Percentiles rank a stretch among this genome's conserved stretches.
phyloP scores from a whole-genome alignment of 1,140 invertebrate genomes.

The Drosophila novamexicana region DNA sequence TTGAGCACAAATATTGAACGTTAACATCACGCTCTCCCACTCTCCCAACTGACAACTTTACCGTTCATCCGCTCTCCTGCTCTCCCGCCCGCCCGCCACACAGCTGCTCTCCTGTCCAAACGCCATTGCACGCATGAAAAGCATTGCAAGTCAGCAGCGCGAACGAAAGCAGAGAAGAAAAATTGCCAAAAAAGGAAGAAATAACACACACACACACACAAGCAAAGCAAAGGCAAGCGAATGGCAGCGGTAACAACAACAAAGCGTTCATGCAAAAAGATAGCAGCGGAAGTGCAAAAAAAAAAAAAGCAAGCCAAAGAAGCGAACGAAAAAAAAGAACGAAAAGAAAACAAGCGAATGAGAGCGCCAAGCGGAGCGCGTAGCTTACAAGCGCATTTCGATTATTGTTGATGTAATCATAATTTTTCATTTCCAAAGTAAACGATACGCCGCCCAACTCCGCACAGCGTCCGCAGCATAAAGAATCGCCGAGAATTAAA shows the following conservation, averaged over 20 bases:
- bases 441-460: slow-evolving; percentile 54
- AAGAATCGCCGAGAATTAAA: slow-evolving; percentile 78
- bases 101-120: slow-evolving; percentile 1
- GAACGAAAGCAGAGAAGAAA: slow-evolving; percentile 67
- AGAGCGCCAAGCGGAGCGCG: slow-evolving; percentile 31
- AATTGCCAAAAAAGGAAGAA: slow-evolving; percentile 66
- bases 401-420: slow-evolving; percentile 83
- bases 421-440: slow-evolving; percentile 83
- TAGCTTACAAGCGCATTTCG: slow-evolving; percentile 81
- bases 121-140: slow-evolving; percentile 69
- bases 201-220: slow-evolving; percentile 9
- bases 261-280: slow-evolving; percentile 52
- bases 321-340: neutral
- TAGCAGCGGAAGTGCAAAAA: slow-evolving; percentile 47
- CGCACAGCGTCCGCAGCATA: slow-evolving; percentile 39
- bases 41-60: neutral
- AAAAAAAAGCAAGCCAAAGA: neutral
- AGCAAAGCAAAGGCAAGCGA: slow-evolving; percentile 15
- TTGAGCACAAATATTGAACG: slow-evolving; percentile 80
- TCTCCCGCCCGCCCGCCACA: neutral
- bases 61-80: neutral
- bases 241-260: slow-evolving; percentile 38
- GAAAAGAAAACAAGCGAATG: slow-evolving; percentile 15
- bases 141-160: slow-evolving; percentile 76
- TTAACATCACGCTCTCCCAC: slow-evolving; percentile 53